Base-by-base conservation (phyloP, 2,888 invertebrate genomes). In the Laspeyria flexula region DNA sequence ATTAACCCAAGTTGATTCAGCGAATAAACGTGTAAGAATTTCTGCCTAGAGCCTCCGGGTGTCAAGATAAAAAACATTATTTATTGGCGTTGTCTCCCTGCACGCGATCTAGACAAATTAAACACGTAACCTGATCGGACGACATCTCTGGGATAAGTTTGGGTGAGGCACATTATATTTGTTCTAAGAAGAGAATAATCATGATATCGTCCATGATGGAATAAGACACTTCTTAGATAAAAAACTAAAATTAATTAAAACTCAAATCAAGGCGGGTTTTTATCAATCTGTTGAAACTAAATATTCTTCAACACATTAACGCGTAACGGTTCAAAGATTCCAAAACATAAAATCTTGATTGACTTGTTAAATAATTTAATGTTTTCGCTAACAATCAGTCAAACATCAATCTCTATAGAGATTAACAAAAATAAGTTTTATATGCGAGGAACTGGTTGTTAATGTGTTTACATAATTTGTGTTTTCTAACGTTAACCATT, bases 91-190 rank as follows among this genome's bases (percentile, higher is more conserved):
- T 83, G 86, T 83, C 83, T 73, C 74, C 72, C 76, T 79, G 83
- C 87, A 88, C 83, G 89, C 88, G 83, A 88, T 88, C 87, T 88
- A 86, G 88, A 91, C 89, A 89, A 91, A 91, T 90, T 88, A 86
- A 87, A 84, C 73, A 74, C 70, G 90, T 88, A 90, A 91, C 88
- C 78, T 88, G 90, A 90, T 88, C 85, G 76, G 76, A 71, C 66
- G 68, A 72, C 75, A 67, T 72, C 75, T 69, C 64, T 70, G 61
- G 74, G 72, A 74, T 80, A 75, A 73, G 73, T 81, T 82, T 81
- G 71, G 74, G 81, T 81, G 71, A 66, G 66, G 70, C 67, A 63
- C 71, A 75, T 77, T 76, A 81, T 78, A 25, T 25, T 25, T 7
- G 71, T 77, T 79, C 76, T 71, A 63, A 77, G 76, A 77, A 74